These are phyloP conservation scores for Muscina levida DNA, from an alignment of 2,888 invertebrate species.

Conservation along the genomic window DNA sequence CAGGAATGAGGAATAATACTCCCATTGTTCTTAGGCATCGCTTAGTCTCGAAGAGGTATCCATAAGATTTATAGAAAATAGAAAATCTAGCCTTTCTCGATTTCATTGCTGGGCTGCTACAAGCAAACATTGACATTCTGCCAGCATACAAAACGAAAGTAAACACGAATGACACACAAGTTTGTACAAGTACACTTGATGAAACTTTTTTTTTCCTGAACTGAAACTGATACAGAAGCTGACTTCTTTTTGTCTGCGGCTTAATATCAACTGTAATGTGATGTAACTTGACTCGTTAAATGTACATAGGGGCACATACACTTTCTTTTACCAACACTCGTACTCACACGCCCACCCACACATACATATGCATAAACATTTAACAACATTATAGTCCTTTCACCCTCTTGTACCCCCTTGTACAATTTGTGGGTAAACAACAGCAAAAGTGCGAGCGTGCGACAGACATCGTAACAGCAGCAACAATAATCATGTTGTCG, in stretches of 20 bases:
- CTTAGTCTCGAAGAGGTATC: too few relatives aligned
- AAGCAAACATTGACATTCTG: not conserved
- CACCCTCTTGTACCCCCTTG: not conserved
- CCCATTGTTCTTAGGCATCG: too few relatives aligned
- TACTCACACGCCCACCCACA: not conserved
- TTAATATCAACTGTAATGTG: not conserved
- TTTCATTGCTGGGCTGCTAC: not conserved
- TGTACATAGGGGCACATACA: not conserved
- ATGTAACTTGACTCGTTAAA: not conserved
- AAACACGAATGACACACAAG: not conserved
- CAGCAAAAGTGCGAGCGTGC: not conserved
- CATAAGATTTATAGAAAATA: too few relatives aligned
- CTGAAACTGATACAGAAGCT: constrained; percentile 15
- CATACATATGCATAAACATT: not conserved
- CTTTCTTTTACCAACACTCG: too few relatives aligned
- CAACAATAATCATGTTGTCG: constrained; percentile 13
- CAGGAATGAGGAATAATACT: too few relatives aligned
- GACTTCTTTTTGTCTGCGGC: constrained; percentile 8
- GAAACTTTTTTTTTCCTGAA: constrained; percentile 11
- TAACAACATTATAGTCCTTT: not conserved
- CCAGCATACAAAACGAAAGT: not conserved
- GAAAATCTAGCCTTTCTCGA: too few relatives aligned
- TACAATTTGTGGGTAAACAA: not conserved
- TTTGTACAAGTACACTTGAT: not conserved
- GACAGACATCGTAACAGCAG: not conserved